Base-by-base conservation (phyloP, 1,140 invertebrate genomes). In the Rhynchophorus ferrugineus region DNA sequence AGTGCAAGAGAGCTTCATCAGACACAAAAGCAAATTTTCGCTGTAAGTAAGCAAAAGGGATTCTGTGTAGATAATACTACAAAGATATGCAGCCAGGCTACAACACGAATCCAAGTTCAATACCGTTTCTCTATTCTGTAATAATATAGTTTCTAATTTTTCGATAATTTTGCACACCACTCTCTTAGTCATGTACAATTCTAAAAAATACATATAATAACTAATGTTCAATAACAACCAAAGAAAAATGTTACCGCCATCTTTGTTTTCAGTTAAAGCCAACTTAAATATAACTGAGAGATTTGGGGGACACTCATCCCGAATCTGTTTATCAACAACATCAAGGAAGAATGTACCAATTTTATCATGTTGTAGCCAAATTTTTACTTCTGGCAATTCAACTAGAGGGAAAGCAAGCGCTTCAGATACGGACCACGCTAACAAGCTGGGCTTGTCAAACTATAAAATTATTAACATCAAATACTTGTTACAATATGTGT, bases 141-240 rank as follows among this genome's bases (percentile, higher is more conserved):
- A 55, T 21, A 75, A 37, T 1, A 69, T 67, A 13, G 57, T 48
- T 8, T 56, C 61, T 43, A 78, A 60, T 42, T 69, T 71, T 8
- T 64, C 33, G n/a, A 78, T 61, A 16, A 82, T 75, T 37, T 67
- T 57, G 42, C 70, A 67, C 11, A 78, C 69, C 3, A 73, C 73
- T 3, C 67, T 60, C 48, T 73, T 62, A 39, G 69, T 74, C 17
- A 82, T 75, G 39, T 75, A 65, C n/a, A 73, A 60, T 53, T 71
- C 74, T 76, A 57, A 55, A 69, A 70, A 45, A 19, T 21, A n/a
- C 45, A 37, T 24, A 36, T 6, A 5, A n/a, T 22, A 13, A 17
- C 33, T 45, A 9, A 38, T 41, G 14, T 33, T 49, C 37, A 37
- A 5, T 21, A 44, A 42, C 21, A 19, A 17, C 44, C 29, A 53